These are phyloP conservation scores for Pteromalus puparum DNA, from an alignment of 1,140 invertebrate species.

Conservation along the genomic window DNA sequence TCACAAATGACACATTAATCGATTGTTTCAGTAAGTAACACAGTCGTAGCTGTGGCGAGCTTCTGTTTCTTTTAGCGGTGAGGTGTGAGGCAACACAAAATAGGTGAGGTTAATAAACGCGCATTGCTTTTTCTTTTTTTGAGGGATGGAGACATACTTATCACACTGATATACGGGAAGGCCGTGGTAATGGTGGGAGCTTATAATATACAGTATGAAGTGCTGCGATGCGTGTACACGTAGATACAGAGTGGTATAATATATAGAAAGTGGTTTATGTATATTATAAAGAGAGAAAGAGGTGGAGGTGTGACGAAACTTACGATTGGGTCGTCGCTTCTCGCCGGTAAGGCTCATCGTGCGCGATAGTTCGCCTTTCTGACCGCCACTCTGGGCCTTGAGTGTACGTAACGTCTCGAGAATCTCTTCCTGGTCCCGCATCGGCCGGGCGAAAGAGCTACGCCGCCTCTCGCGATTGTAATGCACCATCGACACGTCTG, in stretches of 20 bases:
- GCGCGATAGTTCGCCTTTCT: conserved; percentile 85
- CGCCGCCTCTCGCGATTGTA: conserved; percentile 83
- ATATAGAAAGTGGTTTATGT: background rate
- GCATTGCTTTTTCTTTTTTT: background rate
- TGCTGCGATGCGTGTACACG: background rate
- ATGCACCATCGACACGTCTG: conserved; percentile 74
- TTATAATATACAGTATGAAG: background rate
- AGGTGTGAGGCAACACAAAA: background rate
- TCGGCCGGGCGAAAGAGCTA: conserved; percentile 83
- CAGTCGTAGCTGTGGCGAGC: background rate
- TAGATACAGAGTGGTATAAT: background rate
- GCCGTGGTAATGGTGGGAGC: background rate
- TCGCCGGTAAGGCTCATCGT: conserved; percentile 84
- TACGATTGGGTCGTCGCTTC: conserved; percentile 79
- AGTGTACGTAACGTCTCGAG: conserved; percentile 79
- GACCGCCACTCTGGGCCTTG: conserved; percentile 87
- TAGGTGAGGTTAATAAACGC: background rate
- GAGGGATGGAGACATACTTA: background rate
- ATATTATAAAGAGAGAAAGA: conserved; percentile 5
- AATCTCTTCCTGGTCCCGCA: conserved; percentile 88
- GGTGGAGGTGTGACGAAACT: conserved; percentile 69
- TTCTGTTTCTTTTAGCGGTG: background rate
- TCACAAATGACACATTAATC: background rate
- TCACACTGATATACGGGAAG: background rate
- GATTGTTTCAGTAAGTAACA: background rate